phyloP scores from a whole-genome alignment of 2,888 invertebrate genomes.

The Drosophila demipolita region DNA sequence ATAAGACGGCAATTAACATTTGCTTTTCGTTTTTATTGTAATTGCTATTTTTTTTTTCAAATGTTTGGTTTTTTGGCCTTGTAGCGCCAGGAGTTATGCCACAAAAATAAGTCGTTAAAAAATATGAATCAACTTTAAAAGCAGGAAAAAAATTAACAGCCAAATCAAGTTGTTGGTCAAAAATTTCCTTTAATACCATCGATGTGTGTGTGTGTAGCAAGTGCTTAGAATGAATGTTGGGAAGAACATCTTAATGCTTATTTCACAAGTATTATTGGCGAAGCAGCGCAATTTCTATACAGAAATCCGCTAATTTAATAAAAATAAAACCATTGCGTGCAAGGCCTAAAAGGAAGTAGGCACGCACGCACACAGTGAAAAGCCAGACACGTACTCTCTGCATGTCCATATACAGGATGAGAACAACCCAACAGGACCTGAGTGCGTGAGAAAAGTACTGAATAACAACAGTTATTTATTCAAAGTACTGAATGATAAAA shows the following conservation, averaged over 20 bases:
- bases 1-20: slow-evolving; percentile 51
- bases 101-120: slow-evolving; percentile 38
- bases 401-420: slow-evolving; percentile 1
- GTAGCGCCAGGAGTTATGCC: slow-evolving; percentile 55
- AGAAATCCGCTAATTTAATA: slow-evolving; percentile 76
- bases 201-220: slow-evolving; percentile 4
- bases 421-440: slow-evolving; percentile 12
- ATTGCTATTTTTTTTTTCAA: neutral
- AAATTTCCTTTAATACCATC: slow-evolving; percentile 41
- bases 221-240: neutral
- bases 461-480: neutral
- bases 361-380: neutral
- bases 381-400: neutral
- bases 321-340: slow-evolving; percentile 75
- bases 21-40: slow-evolving; percentile 1
- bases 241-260: slow-evolving; percentile 26
- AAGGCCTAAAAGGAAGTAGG: slow-evolving; percentile 56
- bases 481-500: neutral
- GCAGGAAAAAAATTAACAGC: slow-evolving; percentile 34
- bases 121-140: slow-evolving; percentile 47
- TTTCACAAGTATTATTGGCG: slow-evolving; percentile 57
- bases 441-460: slow-evolving; percentile 20
- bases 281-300: slow-evolving; percentile 45
- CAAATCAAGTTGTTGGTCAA: slow-evolving; percentile 27
- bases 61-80: neutral